These are phyloP conservation scores for Caerostris darwini DNA, from an alignment of 1,140 invertebrate species.

Conservation along the genomic window DNA sequence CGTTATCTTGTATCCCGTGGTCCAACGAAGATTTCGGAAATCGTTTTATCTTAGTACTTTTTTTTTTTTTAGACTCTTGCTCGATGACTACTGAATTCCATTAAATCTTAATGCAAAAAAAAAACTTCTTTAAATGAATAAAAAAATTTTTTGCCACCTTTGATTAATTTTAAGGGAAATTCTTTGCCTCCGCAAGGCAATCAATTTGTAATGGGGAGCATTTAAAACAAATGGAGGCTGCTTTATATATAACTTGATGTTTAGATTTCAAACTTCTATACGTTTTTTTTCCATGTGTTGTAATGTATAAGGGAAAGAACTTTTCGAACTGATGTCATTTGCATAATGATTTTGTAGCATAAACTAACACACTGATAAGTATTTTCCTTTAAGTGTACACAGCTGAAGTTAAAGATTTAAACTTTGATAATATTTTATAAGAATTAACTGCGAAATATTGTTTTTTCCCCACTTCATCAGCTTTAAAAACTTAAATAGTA, in stretches of 20 bases:
- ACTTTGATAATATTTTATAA: no score
- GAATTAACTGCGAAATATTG: no score
- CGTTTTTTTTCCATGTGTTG: no score
- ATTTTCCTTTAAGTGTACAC: no score
- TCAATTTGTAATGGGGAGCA: not conserved
- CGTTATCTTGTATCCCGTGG: not conserved
- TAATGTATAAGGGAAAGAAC: no score
- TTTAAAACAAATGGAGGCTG: not conserved
- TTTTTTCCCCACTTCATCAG: no score
- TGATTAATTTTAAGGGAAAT: not conserved
- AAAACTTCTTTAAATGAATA: not conserved
- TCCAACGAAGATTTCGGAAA: not conserved
- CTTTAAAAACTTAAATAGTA: no score
- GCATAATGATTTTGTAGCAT: no score
- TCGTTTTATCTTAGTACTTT: not conserved
- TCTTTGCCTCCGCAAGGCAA: not conserved
- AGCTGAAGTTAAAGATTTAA: no score
- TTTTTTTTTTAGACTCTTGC: not conserved
- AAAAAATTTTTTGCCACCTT: not conserved
- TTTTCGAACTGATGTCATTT: no score
- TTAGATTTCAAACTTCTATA: no score
- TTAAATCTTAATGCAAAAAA: not conserved
- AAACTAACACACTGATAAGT: no score
- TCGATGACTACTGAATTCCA: constrained; percentile 10
- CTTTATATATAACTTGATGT: not conserved